Evolutionary conservation across 2,888 invertebrate genomes (phyloP).

Genomic region (Drosophila parthenogenetica): DNA sequence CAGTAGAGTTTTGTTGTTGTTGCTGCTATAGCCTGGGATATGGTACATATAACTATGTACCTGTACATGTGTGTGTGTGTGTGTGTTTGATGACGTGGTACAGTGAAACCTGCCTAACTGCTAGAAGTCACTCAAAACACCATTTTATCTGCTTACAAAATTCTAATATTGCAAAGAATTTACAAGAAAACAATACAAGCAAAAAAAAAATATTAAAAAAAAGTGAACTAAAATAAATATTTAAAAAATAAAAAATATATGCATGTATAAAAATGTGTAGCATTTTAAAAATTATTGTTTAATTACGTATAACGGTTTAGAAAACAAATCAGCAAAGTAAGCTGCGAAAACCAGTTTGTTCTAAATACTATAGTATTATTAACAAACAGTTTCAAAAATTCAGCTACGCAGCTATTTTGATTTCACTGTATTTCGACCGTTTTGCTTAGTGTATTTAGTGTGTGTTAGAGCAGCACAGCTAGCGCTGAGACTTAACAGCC

Average conservation of each 20-base stretch:
- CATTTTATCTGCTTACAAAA: conserved; percentile 19
- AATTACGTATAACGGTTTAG: conserved; percentile 12
- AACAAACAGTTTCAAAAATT: background rate
- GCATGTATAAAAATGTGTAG: background rate
- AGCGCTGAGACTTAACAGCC: conserved; percentile 36
- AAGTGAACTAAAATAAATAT: conserved; percentile 1
- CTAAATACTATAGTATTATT: background rate
- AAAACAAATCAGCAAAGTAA: too few relatives aligned
- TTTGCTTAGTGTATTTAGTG: background rate
- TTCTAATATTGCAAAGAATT: conserved; percentile 31
- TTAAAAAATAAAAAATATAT: conserved; percentile 8
- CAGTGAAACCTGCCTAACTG: conserved; percentile 33
- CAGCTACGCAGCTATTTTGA: conserved; percentile 18
- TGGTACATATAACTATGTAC: too few relatives aligned
- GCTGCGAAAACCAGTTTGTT: too few relatives aligned
- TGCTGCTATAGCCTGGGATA: background rate
- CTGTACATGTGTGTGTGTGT: too few relatives aligned
- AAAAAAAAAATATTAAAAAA: background rate
- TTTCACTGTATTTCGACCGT: conserved; percentile 37
- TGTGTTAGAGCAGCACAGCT: conserved; percentile 29
- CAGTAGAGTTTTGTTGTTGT: conserved; percentile 51
- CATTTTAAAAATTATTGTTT: background rate
- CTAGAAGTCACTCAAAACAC: background rate
- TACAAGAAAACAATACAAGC: conserved; percentile 19
- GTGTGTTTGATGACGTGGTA: conserved; percentile 29